Evolutionary conservation across 2,113 vertebrate genomes (phyloP).

Genomic region (Penelope pileata): DNA sequence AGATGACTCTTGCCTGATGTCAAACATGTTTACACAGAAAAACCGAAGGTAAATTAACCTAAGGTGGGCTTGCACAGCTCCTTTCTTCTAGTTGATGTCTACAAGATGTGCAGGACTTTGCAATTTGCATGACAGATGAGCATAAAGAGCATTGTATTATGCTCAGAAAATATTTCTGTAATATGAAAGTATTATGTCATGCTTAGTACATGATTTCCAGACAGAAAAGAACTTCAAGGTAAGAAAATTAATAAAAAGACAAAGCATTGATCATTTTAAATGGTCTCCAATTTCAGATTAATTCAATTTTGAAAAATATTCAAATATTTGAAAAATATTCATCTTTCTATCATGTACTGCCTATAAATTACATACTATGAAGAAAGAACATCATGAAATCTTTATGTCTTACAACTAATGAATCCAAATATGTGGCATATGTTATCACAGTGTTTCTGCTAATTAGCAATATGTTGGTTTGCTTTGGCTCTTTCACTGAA

Average conservation of each 20-base stretch:
- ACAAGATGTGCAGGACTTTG: background rate
- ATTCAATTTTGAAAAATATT: background rate
- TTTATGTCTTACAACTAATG: background rate
- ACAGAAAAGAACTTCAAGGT: background rate
- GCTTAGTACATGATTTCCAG: background rate
- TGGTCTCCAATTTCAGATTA: background rate
- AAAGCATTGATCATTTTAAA: background rate
- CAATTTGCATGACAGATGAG: background rate
- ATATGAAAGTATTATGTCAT: background rate
- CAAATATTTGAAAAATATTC: no score
- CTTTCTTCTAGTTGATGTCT: background rate
- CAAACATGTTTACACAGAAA: background rate
- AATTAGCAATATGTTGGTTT: background rate
- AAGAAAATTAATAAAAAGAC: background rate
- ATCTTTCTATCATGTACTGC: background rate
- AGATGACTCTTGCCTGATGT: background rate
- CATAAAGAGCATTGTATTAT: background rate
- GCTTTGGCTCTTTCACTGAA: background rate
- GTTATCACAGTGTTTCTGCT: background rate
- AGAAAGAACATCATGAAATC: background rate
- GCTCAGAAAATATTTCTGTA: background rate
- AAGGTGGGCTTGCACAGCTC: background rate
- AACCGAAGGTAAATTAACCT: background rate
- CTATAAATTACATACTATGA: background rate
- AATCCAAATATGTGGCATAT: background rate